Evolutionary conservation across 2,888 invertebrate genomes (phyloP), one percentile per base, ranked within the genome.

Genomic region (Thymelicus lineola): DNA sequence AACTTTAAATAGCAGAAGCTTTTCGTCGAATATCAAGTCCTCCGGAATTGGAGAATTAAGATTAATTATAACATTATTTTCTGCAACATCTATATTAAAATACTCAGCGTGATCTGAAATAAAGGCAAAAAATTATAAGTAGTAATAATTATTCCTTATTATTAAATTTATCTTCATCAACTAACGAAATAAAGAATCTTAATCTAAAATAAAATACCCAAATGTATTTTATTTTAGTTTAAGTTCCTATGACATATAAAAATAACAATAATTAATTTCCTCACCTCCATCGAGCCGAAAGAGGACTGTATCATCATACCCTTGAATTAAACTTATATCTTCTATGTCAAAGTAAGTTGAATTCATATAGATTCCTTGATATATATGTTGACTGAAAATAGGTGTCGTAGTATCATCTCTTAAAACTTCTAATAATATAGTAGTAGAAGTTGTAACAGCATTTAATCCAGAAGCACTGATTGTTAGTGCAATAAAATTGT

Each of bases 251-350:
- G 28, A 55, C 2, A 28, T 28, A 55, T 55, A 28, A 55, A 55
- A 4, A 28, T 6, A n/a, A 10, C 9, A 6, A 55, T 55, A 14
- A 60, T 66, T 53, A 63, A 36, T 42, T 55, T 36, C 66, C 75
- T 82, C 82, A 90, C 91, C 88, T 82, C 89, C 91, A 53, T 80
- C 77, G 70, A 91, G 80, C 46, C 75, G 75, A 73, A 90, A 89
- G 6, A 72, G 73, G 5, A 90, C 87, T 20, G 76, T 78, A 61
- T 71, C 70, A 71, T 84, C 86, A 62, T 78, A 89, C 20, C 91
- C 91, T 80, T 86, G 88, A 45, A 70, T 68, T 73, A 91, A 81
- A 72, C 71, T 77, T 59, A 90, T 86, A 64, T 77, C 75, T 66
- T 78, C 82, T 61, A 87, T 77, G 62, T 79, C 76, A 58, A 89